Evolutionary conservation across 2,797 vertebrate genomes (phyloP).

Genomic region (Catostomus latipinnis): DNA sequence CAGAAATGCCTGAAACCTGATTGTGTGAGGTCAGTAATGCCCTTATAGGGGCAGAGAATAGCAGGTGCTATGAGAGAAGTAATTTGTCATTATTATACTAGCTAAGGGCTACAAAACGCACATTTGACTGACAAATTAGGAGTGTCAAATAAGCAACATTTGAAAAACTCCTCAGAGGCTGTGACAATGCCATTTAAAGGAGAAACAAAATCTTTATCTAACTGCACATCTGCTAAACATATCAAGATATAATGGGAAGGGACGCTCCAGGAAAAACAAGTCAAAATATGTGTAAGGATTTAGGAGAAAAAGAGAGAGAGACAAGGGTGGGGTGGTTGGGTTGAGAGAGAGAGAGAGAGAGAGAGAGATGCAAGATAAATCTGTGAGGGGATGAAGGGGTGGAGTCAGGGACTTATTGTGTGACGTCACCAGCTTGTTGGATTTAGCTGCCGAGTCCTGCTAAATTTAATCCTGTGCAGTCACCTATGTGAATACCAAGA

Average conservation of each 20-base stretch:
- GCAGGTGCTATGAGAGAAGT: constrained; percentile 63
- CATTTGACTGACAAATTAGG: constrained; percentile 54
- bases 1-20: no score
- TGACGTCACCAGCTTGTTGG: constrained; percentile 80
- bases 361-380: constrained; percentile 46
- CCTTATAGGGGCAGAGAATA: constrained; percentile 66
- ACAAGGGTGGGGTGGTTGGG: not conserved
- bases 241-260: not conserved
- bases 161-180: not conserved
- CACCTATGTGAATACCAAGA: constrained; percentile 58
- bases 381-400: constrained; percentile 25
- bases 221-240: not conserved
- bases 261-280: not conserved
- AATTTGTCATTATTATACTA: constrained; percentile 11
- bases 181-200: constrained; percentile 39
- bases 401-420: constrained; percentile 50
- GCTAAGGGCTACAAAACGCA: constrained; percentile 7
- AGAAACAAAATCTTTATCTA: not conserved
- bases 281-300: no score
- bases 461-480: constrained; percentile 81
- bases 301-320: not conserved
- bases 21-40: constrained; percentile 56
- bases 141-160: constrained; percentile 22
- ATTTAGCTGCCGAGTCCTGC: constrained; percentile 78
- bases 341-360: not conserved